Base-by-base conservation (phyloP, 2,797 vertebrate species). In the Margarornis squamiger region DNA sequence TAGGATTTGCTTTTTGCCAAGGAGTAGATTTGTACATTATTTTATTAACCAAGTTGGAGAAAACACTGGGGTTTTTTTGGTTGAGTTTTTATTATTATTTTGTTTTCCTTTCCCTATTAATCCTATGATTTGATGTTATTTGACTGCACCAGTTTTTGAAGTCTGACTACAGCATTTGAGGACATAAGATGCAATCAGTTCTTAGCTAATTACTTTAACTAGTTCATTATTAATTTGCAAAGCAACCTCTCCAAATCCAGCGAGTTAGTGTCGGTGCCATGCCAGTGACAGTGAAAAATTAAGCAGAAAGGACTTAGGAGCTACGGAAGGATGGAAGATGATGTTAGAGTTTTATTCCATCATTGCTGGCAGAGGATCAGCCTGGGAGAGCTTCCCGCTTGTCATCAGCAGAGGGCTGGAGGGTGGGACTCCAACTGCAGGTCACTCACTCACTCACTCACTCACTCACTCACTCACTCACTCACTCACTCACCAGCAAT, bases 131-230 rank as follows among this genome's bases (percentile, higher is more conserved):
- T 61, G 43, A 20, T 59, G 19, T 39, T 72, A 12, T 73, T 70
- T 73, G 58, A 41, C 55, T 51, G 19, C 49, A 22, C 30, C 43
- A 65, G 26, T 9, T 88, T 82, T 72, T 67, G 29, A 76, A 83
- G 26, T 39, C 43, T 87, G 32, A 85, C 83, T 68, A 22, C 34
- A 72, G 4, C n/a, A 12, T 87, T 70, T 78, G 52, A 76, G 48
- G n/a, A 23, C 38, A n/a, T 36, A 46, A 32, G 41, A 78, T 46
- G n/a, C 22, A 65, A 51, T 74, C 19, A 66, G 34, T 66, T 88
- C 36, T 91, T 70, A 75, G 51, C 55, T 88, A 80, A 90, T 80
- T 75, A 66, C 49, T 94, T 90, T 8, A 63, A 52, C 16, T 61
- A 39, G 30, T 75, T 90, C 11, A 1, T 78, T 78, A 54, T 68